phyloP scores from a whole-genome alignment of 1,140 invertebrate genomes.

The Aphis craccivora region DNA sequence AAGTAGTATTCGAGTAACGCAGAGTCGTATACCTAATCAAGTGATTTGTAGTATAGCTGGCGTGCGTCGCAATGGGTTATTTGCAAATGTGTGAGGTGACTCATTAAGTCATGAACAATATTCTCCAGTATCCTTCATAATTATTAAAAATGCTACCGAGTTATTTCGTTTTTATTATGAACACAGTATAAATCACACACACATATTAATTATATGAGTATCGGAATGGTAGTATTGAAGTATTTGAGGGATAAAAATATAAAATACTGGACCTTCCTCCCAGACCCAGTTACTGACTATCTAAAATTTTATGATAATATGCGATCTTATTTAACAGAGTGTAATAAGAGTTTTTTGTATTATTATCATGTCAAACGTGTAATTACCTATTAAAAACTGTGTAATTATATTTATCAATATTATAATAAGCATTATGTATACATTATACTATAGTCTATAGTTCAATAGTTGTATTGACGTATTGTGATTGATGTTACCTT shows the following conservation, averaged over 20 bases:
- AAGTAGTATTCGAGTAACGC: slow-evolving; percentile 25
- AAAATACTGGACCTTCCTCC: neutral
- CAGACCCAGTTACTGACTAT: neutral
- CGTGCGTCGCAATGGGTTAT: neutral
- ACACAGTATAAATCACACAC: neutral
- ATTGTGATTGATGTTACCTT: slow-evolving; percentile 4
- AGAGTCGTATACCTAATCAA: neutral
- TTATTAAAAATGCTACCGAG: neutral
- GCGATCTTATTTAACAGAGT: neutral
- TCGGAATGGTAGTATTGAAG: neutral
- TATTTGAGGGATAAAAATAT: neutral
- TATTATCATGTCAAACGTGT: neutral
- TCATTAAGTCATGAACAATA: neutral
- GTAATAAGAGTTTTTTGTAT: neutral
- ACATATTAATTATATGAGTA: neutral
- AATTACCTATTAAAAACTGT: neutral
- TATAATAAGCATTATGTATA: neutral
- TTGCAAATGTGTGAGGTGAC: slow-evolving; percentile 22
- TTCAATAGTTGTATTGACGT: neutral
- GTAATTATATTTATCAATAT: neutral
- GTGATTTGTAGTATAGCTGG: slow-evolving; percentile 24
- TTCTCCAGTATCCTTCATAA: neutral
- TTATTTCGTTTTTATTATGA: neutral
- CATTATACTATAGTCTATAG: neutral
- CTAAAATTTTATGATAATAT: neutral